These are phyloP conservation scores for Aspidoscelis tigris DNA, from an alignment of 2,113 vertebrate species.

Conservation along the genomic window DNA sequence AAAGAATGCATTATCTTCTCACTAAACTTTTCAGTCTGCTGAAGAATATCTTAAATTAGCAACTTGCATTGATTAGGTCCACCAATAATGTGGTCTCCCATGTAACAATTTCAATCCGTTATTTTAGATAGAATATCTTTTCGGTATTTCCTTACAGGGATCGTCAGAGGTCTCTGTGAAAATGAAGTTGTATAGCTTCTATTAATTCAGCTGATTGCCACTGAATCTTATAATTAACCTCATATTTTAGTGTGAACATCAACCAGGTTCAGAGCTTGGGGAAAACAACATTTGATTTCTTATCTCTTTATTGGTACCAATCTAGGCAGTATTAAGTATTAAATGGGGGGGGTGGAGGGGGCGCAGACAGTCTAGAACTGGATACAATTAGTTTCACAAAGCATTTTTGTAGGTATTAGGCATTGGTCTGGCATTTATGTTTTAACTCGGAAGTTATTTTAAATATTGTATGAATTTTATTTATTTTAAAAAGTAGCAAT, in stretches of 20 bases:
- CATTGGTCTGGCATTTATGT: too few relatives aligned
- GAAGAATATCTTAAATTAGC: slow-evolving; percentile 61
- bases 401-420: too few relatives aligned
- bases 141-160: slow-evolving; percentile 62
- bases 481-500: too few relatives aligned
- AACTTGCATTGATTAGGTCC: slow-evolving; percentile 52
- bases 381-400: background rate
- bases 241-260: slow-evolving; percentile 75
- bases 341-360: slow-evolving; percentile 57
- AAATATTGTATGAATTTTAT: too few relatives aligned
- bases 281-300: slow-evolving; percentile 69
- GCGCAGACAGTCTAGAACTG: background rate
- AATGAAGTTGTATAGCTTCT: slow-evolving; percentile 70
- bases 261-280: slow-evolving; percentile 67
- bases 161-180: slow-evolving; percentile 62
- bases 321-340: slow-evolving; percentile 70
- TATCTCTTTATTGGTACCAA: slow-evolving; percentile 68
- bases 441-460: too few relatives aligned
- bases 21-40: slow-evolving; percentile 34
- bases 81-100: slow-evolving; percentile 46
- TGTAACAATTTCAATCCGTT: slow-evolving; percentile 60
- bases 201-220: slow-evolving; percentile 79
- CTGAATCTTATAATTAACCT: slow-evolving; percentile 76
- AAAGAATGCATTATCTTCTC: slow-evolving; percentile 32
- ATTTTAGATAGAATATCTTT: slow-evolving; percentile 46